Base-by-base conservation (phyloP, 2,113 vertebrate species). In the Cryptotis parvus region DNA sequence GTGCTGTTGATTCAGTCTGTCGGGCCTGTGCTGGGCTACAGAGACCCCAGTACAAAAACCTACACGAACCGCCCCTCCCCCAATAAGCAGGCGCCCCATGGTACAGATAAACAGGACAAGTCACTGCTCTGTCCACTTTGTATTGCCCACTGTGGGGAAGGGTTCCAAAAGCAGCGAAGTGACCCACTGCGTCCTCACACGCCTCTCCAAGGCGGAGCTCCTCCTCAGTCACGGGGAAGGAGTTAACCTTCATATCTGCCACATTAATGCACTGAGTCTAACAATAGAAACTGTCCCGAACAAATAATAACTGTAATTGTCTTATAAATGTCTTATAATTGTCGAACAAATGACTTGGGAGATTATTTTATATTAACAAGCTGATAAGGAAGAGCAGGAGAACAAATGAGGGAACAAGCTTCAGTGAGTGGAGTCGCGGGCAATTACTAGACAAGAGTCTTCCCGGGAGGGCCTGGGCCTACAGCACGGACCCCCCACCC, bases 221-320 rank as follows among this genome's bases (percentile, higher is more conserved):
- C 63, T n/a, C 43, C 77, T 91, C 61, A 16, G 8, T 24, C 86
- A 83, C 3, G 9, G 55, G 43, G 27, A 73, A 68, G 41, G 43
- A 55, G 33, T 65, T 81, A 45, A 63, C 63, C 84, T 35, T 66
- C 70, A 79, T 72, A 74, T 73, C 3, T 84, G 70, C 35, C 83
- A 85, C 29, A 82, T 27, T 58, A 41, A 14, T 35, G 76, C n/a
- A 8, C 33, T 77, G 84, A 83, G 77, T 70, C 63, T 29, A 90
- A 55, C 79, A 89, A 78, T 39, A 82, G 58, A 68, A 76, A 55
- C 58, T 65, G 79, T 39, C 61, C 45, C 45, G 24, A 73, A 84
- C 52, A 90, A 87, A 87, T 18, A 92, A 58, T 55, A 84, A 58
- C 49, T 61, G 75, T 39, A 55, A 86, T 74, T 41, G 55, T 65